A percentile compares a stretch with the other conserved stretches of the same genome.
These are phyloP conservation scores for Caenorhabditis uteleia DNA, from an alignment of 2,888 invertebrate species.

Conservation along the genomic window DNA sequence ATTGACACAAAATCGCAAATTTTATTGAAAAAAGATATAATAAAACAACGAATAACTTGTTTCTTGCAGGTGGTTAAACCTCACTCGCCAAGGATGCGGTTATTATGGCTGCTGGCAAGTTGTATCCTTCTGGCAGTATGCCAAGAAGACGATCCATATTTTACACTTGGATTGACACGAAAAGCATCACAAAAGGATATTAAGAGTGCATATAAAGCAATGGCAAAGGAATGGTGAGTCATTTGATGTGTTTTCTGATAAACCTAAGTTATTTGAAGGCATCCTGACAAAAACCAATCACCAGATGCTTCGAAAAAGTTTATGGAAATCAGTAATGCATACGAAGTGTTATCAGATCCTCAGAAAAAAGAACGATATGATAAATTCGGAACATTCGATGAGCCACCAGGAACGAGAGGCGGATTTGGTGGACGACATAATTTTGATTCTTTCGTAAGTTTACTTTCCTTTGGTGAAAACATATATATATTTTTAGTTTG, in stretches of 20 bases:
- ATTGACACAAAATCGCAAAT: too few species aligned
- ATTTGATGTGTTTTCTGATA: constrained; percentile 4
- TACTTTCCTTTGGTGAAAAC: background rate
- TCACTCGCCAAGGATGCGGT: too few species aligned
- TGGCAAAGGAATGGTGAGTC: constrained; percentile 86
- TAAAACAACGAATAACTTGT: too few species aligned
- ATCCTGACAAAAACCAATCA: constrained; percentile 65
- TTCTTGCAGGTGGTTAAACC: too few species aligned
- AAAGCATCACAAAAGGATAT: constrained; percentile 83
- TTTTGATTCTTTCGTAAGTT: constrained; percentile 59
- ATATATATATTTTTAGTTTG: constrained; percentile 37
- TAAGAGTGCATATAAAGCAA: constrained; percentile 84
- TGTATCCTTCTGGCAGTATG: too few species aligned
- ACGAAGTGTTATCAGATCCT: constrained; percentile 61
- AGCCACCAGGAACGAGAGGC: constrained; percentile 25
- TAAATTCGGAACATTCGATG: constrained; percentile 63
- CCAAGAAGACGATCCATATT: constrained; percentile 54
- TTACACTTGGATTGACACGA: constrained; percentile 79
- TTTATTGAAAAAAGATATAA: too few species aligned
- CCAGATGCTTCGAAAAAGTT: constrained; percentile 62
- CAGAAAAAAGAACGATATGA: constrained; percentile 59
- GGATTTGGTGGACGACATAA: constrained; percentile 35
- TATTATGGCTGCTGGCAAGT: too few species aligned
- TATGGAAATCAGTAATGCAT: constrained; percentile 63
- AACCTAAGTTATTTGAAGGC: constrained; percentile 49